phyloP scores from a whole-genome alignment of 53 echinoderm and acorn worm species.

The Arbacia lixula region DNA sequence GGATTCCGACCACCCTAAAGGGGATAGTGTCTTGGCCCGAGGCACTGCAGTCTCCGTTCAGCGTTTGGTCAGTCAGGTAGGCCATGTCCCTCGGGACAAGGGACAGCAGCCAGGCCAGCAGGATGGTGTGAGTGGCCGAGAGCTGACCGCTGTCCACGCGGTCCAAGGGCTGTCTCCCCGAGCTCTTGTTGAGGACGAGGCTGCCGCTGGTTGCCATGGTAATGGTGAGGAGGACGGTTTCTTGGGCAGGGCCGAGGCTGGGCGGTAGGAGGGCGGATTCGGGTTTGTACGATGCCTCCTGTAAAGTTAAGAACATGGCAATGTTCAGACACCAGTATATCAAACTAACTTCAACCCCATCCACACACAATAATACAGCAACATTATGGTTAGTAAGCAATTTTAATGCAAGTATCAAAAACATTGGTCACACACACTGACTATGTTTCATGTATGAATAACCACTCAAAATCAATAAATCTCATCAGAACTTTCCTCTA shows the following conservation, averaged over 20 bases:
- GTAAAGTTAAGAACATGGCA: background rate
- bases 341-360: too few relatives aligned
- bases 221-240: conserved; percentile 79
- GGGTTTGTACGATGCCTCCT: conserved; percentile 92
- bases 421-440: too few relatives aligned
- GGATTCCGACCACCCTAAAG: conserved; percentile 85
- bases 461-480: too few relatives aligned
- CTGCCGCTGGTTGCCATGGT: conserved; percentile 69
- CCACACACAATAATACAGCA: too few relatives aligned
- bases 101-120: conserved; percentile 87
- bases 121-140: conserved; percentile 78
- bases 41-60: conserved; percentile 16
- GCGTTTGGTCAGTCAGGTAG: conserved; percentile 59
- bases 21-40: conserved; percentile 58
- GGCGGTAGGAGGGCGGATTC: conserved; percentile 76
- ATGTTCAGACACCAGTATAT: too few relatives aligned
- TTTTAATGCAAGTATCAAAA: too few relatives aligned
- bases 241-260: conserved; percentile 58
- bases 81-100: conserved; percentile 80
- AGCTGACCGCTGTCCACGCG: conserved; percentile 51
- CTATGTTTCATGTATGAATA: too few relatives aligned
- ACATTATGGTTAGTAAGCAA: too few relatives aligned
- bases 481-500: too few relatives aligned
- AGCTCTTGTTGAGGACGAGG: conserved; percentile 54
- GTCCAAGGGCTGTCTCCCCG: conserved; percentile 43